Percentiles rank a stretch among this genome's conserved stretches.
Evolutionary conservation across 2,797 vertebrate genomes (phyloP).

Genomic region (Todus mexicanus): DNA sequence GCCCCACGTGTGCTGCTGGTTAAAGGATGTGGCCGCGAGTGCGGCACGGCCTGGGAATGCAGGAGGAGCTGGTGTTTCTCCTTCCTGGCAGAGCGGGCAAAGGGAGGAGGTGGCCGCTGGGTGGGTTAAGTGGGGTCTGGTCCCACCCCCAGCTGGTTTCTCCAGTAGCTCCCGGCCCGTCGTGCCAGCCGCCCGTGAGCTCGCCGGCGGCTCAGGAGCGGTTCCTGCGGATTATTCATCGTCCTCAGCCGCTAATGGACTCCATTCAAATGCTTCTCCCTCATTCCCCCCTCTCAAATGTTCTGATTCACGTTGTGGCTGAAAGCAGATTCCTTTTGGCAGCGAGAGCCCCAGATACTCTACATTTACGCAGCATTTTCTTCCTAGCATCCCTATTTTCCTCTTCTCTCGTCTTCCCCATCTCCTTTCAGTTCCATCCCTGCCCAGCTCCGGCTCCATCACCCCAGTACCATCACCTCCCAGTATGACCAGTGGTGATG

Average conservation of each 20-base stretch:
- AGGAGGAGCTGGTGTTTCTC: not conserved
- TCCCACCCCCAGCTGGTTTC: not conserved
- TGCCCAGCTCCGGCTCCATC: not conserved
- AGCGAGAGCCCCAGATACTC: not conserved
- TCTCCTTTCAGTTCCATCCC: not conserved
- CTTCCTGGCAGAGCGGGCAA: not conserved
- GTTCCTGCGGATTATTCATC: not conserved
- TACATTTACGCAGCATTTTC: not conserved
- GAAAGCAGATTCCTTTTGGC: not conserved
- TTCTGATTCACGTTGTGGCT: not conserved
- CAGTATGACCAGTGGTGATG: fast-evolving
- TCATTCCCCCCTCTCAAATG: fast-evolving
- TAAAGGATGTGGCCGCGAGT: not conserved
- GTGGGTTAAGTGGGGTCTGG: not conserved
- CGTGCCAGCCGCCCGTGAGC: not conserved
- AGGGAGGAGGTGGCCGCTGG: not conserved
- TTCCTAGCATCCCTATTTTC: not conserved
- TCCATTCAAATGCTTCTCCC: not conserved
- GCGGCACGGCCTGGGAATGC: not conserved
- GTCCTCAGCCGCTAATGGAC: not conserved
- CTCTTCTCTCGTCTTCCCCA: not conserved
- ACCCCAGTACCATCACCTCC: not conserved
- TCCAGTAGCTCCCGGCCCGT: not conserved
- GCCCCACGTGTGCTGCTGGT: fast-evolving
- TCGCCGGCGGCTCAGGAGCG: fast-evolving